Evolutionary conservation across 2,113 vertebrate species (phyloP), one percentile per base, ranked within the genome.

Genomic region (Campylomormyrus numenius): DNA sequence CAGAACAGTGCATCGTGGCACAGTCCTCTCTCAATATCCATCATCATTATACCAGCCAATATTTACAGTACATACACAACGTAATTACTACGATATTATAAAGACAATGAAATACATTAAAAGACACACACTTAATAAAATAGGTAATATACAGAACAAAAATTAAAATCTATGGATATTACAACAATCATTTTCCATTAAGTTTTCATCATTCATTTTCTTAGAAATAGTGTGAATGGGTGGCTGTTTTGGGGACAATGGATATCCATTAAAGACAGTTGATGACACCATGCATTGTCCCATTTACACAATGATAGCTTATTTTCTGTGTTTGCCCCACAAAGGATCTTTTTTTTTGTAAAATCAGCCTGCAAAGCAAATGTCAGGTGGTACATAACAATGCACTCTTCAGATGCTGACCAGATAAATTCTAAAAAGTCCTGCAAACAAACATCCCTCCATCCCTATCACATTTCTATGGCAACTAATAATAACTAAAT

Each of bases 281-380:
- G 74, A 50, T 50, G 84, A 86, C 84, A 86, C 45, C 84, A 48
- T 86, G 48, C 48, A 50, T 50, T 86, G 84, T 86, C 27, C 84
- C 48, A 86, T 48, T 24, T 50, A 4, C 84, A 86, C 84, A 86
- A 50, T 86, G 46, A 86, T 31, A 50, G 21, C 84, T n/a, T 50
- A 24, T 86, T 31, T 49, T 50, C 80, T 48, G 46, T n/a, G 11
- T 48, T 13, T 10, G 45, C 84, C 84, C 48, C n/a, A 85, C 84
- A 85, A 85, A 48, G 84, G 84, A n/a, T 85, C 84, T 85, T n/a
- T 85, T 48, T 42, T n/a, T n/a, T 45, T 48, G 24, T 85, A 85
- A 85, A 85, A 49, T 85, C 7, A 85, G 46, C 74, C 31, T 80
- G 35, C 42, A 42, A 80, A 80, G 21, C 21, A 86, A 86, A 86